A percentile compares a stretch with the other conserved stretches of the same genome.
Conservation (phyloP, 1,140 invertebrate species). For the Kradibia gibbosae region DNA sequence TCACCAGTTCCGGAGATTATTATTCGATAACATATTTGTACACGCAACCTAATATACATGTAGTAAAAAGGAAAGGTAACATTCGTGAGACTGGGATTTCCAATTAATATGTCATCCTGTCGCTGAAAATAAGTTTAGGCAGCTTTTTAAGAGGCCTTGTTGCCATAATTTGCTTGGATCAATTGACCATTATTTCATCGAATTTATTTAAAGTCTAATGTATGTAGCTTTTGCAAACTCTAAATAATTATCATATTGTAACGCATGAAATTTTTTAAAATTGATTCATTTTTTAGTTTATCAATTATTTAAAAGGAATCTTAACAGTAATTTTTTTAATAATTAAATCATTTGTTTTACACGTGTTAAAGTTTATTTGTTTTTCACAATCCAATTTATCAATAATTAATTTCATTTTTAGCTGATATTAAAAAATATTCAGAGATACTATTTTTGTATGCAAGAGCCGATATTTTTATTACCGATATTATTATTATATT, state of each 20-base stretch:
- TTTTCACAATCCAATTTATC: no score
- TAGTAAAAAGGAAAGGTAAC: background rate
- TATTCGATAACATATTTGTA: background rate
- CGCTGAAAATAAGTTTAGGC: slow-evolving; percentile 22
- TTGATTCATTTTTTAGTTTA: no score
- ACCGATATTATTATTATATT: no score
- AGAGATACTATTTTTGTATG: no score
- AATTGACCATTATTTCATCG: background rate
- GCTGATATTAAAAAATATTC: no score
- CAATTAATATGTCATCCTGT: slow-evolving; percentile 19
- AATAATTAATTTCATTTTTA: no score
- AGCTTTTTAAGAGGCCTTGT: background rate
- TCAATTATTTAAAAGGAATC: no score
- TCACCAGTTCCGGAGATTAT: background rate
- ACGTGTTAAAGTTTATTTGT: no score
- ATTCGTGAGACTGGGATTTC: background rate
- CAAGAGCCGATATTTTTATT: no score
- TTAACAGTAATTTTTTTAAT: no score
- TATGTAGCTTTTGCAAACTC: background rate
- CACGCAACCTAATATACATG: background rate
- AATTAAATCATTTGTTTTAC: no score
- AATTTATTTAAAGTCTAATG: background rate
- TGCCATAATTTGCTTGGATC: background rate
- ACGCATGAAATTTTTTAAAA: no score
- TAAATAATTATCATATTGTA: background rate